Conservation (phyloP, 2,797 vertebrate genomes). For the Eleutherodactylus coqui region DNA sequence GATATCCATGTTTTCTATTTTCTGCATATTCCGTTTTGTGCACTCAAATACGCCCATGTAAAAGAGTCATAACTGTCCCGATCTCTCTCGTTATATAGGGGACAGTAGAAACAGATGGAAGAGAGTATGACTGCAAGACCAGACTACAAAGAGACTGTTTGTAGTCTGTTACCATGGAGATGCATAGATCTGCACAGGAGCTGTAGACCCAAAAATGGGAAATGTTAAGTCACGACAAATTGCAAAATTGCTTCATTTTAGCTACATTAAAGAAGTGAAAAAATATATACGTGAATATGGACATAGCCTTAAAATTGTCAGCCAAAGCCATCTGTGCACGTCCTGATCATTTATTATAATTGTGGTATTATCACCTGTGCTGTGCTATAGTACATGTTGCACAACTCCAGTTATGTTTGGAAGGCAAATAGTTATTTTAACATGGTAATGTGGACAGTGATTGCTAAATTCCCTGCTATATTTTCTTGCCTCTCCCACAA, state of each 20-base stretch:
- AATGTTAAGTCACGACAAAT: not conserved
- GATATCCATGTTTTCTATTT: no score
- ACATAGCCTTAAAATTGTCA: not conserved
- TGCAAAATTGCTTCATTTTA: not conserved
- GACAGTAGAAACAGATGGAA: no score
- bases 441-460: constrained; percentile 5
- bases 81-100: no score
- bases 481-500: constrained; percentile 42
- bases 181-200: not conserved
- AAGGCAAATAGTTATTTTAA: constrained; percentile 16
- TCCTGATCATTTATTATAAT: not conserved
- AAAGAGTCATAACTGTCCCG: no score
- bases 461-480: constrained; percentile 27
- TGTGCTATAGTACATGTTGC: no score
- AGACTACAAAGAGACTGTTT: not conserved
- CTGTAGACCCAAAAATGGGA: not conserved
- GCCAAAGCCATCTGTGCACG: not conserved
- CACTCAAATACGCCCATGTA: no score
- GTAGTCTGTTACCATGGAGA: not conserved
- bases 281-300: not conserved
- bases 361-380: not conserved
- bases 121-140: not conserved
- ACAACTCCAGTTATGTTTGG: not conserved
- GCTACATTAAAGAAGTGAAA: not conserved
- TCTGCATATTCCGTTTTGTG: no score